Evolutionary conservation across 2,113 vertebrate genomes (phyloP).

Genomic region (Hemichromis elongatus): DNA sequence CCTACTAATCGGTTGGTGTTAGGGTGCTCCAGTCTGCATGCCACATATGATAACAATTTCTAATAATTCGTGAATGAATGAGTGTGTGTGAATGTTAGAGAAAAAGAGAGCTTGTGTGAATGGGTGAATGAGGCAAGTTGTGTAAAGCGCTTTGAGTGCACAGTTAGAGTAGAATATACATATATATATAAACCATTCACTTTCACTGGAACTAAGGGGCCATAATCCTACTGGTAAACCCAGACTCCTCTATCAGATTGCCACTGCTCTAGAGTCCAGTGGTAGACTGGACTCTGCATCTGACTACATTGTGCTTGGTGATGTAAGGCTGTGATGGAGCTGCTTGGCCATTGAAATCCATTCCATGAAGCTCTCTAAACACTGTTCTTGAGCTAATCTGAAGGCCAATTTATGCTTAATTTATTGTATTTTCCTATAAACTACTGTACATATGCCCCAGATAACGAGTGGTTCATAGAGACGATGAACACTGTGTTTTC

Average conservation of each 20-base stretch:
- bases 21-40: background rate
- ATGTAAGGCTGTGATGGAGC: too few species aligned
- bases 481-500: constrained; percentile 95
- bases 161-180: background rate
- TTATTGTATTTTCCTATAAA: constrained; percentile 70
- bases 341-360: too few species aligned
- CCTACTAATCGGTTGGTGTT: background rate
- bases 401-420: background rate
- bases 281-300: too few species aligned
- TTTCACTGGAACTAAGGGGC: background rate
- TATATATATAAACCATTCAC: background rate
- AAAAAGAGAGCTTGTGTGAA: background rate
- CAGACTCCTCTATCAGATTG: background rate
- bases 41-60: background rate
- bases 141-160: background rate
- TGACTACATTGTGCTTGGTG: too few species aligned
- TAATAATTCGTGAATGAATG: background rate
- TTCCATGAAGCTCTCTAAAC: too few species aligned
- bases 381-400: too few species aligned
- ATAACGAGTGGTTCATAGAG: constrained; percentile 93
- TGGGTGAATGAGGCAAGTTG: background rate
- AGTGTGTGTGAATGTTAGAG: background rate
- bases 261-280: too few species aligned
- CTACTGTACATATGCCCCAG: constrained; percentile 84
- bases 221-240: background rate